These are phyloP conservation scores for Ptychoptera contaminata DNA, from an alignment of 2,888 invertebrate species.

Conservation along the genomic window DNA sequence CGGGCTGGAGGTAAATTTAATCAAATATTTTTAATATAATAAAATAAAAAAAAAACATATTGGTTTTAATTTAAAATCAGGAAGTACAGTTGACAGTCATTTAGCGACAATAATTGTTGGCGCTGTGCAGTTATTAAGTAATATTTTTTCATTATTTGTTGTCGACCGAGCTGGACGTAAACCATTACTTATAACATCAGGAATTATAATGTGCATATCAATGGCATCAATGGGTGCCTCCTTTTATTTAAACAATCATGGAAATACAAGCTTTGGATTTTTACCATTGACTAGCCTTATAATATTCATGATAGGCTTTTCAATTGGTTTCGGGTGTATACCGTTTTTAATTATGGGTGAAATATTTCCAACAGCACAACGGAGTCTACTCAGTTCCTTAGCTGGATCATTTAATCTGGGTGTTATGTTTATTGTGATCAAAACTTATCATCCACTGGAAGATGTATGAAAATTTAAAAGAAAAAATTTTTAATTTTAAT, in stretches of 20 bases:
- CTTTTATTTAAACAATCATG: conserved; percentile 34
- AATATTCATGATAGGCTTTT: conserved; percentile 42
- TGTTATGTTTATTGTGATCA: conserved; percentile 40
- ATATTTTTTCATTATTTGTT: conserved; percentile 35
- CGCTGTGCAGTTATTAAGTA: conserved; percentile 37
- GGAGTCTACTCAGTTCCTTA: conserved; percentile 38
- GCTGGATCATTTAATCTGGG: conserved; percentile 38
- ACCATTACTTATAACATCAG: conserved; percentile 41
- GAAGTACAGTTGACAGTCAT: conserved; percentile 35
- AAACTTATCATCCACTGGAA: conserved; percentile 36
- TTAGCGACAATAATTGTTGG: conserved; percentile 39
- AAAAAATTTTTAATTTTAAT: neutral
- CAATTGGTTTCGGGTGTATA: conserved; percentile 44
- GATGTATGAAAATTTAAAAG: conserved; percentile 16
- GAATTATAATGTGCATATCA: conserved; percentile 35
- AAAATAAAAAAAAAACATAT: too few relatives aligned
- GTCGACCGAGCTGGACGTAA: conserved; percentile 45
- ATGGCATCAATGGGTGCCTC: conserved; percentile 38
- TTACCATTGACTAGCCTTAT: conserved; percentile 40
- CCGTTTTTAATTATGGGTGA: conserved; percentile 46
- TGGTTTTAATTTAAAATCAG: too few relatives aligned
- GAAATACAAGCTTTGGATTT: conserved; percentile 31
- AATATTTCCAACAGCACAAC: conserved; percentile 39
- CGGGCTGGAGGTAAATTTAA: conserved; percentile 32
- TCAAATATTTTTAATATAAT: conserved; percentile 1